Percentiles rank a stretch among this genome's conserved stretches.
phyloP scores from a whole-genome alignment of 2,888 invertebrate species.

The Koerneria pararmatus region DNA sequence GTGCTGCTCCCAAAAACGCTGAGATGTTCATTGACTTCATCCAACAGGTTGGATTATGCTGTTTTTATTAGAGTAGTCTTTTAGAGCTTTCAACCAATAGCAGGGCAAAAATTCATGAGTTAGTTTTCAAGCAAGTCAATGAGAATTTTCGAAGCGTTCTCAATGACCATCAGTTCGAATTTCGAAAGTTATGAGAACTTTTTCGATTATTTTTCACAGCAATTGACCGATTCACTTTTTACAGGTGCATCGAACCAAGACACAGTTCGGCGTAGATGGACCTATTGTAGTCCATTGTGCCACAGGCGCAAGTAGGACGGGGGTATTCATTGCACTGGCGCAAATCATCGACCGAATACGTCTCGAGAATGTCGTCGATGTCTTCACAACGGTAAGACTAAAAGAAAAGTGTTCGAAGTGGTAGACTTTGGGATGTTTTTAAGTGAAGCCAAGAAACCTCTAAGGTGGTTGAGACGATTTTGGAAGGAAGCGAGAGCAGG shows the following conservation, averaged over 20 bases:
- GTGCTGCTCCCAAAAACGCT: constrained; percentile 86
- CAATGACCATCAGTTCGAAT: too few species aligned
- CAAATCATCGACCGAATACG: constrained; percentile 97
- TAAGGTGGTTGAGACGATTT: too few species aligned
- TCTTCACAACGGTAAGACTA: constrained; percentile 81
- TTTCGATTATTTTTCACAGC: too few species aligned
- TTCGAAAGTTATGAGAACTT: too few species aligned
- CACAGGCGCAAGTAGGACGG: constrained; percentile 95
- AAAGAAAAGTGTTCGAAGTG: not conserved
- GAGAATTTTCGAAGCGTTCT: too few species aligned
- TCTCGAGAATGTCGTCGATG: constrained; percentile 95
- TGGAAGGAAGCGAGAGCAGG: too few species aligned
- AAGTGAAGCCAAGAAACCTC: too few species aligned
- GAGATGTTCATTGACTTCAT: constrained; percentile 99
- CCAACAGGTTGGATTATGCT: constrained; percentile 72
- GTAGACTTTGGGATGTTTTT: too few species aligned
- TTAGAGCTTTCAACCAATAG: not conserved
- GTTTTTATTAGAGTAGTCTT: constrained; percentile 1
- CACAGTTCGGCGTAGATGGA: constrained; percentile 98
- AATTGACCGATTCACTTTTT: too few species aligned
- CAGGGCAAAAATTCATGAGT: not conserved
- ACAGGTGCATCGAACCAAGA: constrained; percentile 92
- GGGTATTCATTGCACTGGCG: constrained; percentile 94
- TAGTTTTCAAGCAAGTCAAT: too few species aligned
- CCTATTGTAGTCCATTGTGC: constrained; percentile 82